Conservation (phyloP, 2,888 invertebrate genomes). For the Cryptosula pallasiana region DNA sequence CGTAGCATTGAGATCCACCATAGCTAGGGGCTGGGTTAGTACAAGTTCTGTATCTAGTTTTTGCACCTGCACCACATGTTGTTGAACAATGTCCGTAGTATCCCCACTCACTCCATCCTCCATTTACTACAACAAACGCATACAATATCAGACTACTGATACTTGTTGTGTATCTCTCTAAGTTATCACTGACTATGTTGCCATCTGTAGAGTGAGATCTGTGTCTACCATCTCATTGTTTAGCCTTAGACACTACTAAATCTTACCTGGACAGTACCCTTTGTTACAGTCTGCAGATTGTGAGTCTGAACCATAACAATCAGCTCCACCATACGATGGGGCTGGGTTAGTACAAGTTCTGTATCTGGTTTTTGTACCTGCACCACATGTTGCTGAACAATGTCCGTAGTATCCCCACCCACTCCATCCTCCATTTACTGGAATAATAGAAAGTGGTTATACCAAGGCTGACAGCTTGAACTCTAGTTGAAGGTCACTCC, state of each 20-base stretch:
- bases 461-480: too few species aligned
- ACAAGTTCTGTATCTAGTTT: conserved; percentile 1
- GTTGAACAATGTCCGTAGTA: not conserved
- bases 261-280: not conserved
- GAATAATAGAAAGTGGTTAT: not conserved
- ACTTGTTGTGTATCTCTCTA: not conserved
- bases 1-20: conserved; percentile 39
- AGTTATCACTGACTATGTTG: not conserved
- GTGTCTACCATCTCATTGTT: not conserved
- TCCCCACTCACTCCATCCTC: not conserved
- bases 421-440: conserved; percentile 46
- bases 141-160: not conserved
- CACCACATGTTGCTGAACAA: conserved; percentile 41
- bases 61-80: not conserved
- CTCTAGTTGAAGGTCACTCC: too few species aligned
- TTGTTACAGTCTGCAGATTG: conserved; percentile 35
- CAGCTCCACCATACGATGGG: conserved; percentile 37
- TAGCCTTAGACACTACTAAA: not conserved
- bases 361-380: conserved; percentile 34
- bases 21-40: conserved; percentile 29
- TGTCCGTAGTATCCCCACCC: conserved; percentile 39
- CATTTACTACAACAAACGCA: not conserved
- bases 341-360: conserved; percentile 40
- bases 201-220: not conserved
- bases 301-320: conserved; percentile 35